phyloP scores from a whole-genome alignment of 2,797 vertebrate species.

The Anguilla obscura region DNA sequence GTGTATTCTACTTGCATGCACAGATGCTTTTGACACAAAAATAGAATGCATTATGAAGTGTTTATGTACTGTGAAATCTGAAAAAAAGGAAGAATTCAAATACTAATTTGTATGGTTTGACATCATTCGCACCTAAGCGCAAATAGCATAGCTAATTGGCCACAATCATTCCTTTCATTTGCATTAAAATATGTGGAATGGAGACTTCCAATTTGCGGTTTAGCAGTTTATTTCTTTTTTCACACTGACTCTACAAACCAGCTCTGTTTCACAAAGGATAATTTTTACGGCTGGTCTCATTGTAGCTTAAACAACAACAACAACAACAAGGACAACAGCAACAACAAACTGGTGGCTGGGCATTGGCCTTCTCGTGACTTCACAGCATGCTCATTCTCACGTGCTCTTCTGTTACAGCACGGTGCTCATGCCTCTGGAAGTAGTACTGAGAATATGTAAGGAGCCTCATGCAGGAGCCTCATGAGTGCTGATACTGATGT shows the following conservation, averaged over 20 bases:
- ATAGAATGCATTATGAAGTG: no score
- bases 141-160: not conserved
- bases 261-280: not conserved
- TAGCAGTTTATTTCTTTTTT: not conserved
- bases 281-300: not conserved
- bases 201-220: not conserved
- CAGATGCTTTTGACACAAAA: no score
- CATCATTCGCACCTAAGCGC: not conserved
- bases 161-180: not conserved
- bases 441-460: not conserved
- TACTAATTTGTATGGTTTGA: not conserved
- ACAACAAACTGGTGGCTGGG: not conserved
- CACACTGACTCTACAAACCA: not conserved
- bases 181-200: not conserved
- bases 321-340: not conserved
- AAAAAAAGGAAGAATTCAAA: not conserved
- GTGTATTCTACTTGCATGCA: no score
- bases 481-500: not conserved
- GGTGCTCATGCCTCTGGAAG: not conserved
- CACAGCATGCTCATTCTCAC: not conserved
- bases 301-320: not conserved
- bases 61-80: no score
- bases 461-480: not conserved
- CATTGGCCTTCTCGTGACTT: not conserved
- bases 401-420: not conserved